Base-by-base conservation (phyloP, 2,797 vertebrate genomes). In the Nothura maculosa region DNA sequence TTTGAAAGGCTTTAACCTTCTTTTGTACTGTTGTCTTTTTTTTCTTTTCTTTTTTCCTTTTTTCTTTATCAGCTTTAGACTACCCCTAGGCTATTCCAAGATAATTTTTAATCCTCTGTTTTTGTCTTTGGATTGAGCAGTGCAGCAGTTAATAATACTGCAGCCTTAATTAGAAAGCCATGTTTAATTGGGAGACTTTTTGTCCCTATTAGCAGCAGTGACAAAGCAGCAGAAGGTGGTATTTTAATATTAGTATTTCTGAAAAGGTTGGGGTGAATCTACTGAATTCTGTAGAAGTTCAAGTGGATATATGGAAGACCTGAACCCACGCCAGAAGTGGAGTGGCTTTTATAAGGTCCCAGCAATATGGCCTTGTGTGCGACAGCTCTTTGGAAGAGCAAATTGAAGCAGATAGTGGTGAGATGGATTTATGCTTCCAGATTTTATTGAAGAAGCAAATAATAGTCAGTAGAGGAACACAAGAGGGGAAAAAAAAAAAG, bases 141-240 rank as follows among this genome's bases (percentile, higher is more conserved):
- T 82, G 55, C 58, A 42, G 68, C 76, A 87, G 58, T 92, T 95
- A 93, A 85, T 92, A 95, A 85, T 88, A 80, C 24, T 6, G 1
- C 70, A 78, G 18, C 79, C 81, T 90, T 95, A 95, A 96, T 96
- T 95, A 92, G 81, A 94, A 95, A 74, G 16, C 77, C 78, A 12
- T 76, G 42, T 83, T 95, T 95, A 94, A 90, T 87, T 92, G 69
- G 43, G 60, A 45, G 76, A 86, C 62, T 83, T 86, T 92, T 93
- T 91, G 88, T 96, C 75, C 82, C 62, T 93, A 36, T 76, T 95
- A 95, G 58, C 48, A 85, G 42, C 76, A 86, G 70, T 62, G 73
- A 64, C 79, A 92, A 55, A 90, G 67, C 82, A 91, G 70, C n/a
- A 57, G 66, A 90, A 89, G 58, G 77, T 80, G 75, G n/a, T 80